phyloP scores from a whole-genome alignment of 2,113 vertebrate species.

The Rallus limicola region DNA sequence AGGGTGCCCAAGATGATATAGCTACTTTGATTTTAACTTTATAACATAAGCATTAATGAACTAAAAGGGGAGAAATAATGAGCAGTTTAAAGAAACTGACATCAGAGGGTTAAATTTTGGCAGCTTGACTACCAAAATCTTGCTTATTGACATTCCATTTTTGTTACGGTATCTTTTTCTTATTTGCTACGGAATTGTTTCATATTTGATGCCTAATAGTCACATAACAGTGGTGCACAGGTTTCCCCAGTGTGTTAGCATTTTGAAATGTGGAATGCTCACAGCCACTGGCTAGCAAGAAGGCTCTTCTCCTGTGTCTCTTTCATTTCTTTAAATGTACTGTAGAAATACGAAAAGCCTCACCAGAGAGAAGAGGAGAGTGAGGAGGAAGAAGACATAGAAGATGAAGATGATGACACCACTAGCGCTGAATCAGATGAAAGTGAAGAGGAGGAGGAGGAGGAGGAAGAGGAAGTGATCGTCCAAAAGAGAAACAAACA shows the following conservation, averaged over 20 bases:
- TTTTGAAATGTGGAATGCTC: neutral
- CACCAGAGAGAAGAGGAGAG: constrained; percentile 82
- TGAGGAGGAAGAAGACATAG: constrained; percentile 84
- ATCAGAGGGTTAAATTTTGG: neutral
- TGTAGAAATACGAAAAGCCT: constrained; percentile 85
- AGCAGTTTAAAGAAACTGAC: neutral
- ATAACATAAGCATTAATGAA: neutral
- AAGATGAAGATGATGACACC: constrained; percentile 86
- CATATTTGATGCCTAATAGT: neutral
- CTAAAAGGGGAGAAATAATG: neutral
- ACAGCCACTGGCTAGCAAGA: neutral
- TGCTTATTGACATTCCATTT: neutral
- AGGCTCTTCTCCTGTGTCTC: neutral
- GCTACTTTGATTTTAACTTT: neutral
- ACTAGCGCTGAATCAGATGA: constrained; percentile 91
- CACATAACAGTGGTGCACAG: neutral
- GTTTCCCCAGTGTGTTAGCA: neutral
- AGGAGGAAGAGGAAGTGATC: constrained; percentile 74
- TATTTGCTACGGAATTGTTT: neutral
- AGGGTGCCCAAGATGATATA: neutral
- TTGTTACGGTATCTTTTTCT: neutral
- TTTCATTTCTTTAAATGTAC: neutral
- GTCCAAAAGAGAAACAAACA: constrained; percentile 78
- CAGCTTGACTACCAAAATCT: neutral
- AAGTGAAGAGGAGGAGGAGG: constrained; percentile 85